Conservation (phyloP, 2,888 invertebrate genomes). For the Cryptus armator region DNA sequence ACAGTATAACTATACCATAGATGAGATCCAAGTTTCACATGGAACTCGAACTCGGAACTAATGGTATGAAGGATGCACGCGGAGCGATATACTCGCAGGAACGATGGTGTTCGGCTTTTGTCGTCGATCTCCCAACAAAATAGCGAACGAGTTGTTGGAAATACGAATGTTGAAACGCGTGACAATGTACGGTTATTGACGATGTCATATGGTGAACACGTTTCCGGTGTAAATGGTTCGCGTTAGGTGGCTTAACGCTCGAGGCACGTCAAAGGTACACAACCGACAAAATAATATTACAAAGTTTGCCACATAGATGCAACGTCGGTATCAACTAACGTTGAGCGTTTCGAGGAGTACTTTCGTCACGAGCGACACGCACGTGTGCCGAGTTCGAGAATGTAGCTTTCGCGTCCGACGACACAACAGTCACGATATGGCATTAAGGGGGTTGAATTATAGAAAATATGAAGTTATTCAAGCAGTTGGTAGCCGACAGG, state of each 20-base stretch:
- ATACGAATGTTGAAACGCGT: not conserved
- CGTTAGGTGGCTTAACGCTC: not conserved
- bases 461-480: no score
- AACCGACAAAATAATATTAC: conserved; percentile 51
- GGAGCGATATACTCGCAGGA: no score
- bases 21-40: not conserved
- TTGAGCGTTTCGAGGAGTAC: no score
- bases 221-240: not conserved
- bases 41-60: not conserved
- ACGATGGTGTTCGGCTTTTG: no score
- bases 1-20: not conserved
- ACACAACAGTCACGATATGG: no score
- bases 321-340: conserved; percentile 4
- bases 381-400: conserved; percentile 11
- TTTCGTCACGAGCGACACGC: not conserved
- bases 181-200: conserved; percentile 4
- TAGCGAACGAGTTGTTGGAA: no score
- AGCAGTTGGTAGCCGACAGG: no score
- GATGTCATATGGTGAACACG: not conserved
- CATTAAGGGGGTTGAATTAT: no score
- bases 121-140: no score
- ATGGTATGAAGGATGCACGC: not conserved
- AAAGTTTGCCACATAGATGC: conserved; percentile 38
- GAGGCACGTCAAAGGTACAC: not conserved
- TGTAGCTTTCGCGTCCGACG: not conserved